Percentiles rank a stretch among this genome's conserved stretches.
These are phyloP conservation scores for Melanophora roralis DNA, from an alignment of 2,888 invertebrate genomes.

Conservation along the genomic window DNA sequence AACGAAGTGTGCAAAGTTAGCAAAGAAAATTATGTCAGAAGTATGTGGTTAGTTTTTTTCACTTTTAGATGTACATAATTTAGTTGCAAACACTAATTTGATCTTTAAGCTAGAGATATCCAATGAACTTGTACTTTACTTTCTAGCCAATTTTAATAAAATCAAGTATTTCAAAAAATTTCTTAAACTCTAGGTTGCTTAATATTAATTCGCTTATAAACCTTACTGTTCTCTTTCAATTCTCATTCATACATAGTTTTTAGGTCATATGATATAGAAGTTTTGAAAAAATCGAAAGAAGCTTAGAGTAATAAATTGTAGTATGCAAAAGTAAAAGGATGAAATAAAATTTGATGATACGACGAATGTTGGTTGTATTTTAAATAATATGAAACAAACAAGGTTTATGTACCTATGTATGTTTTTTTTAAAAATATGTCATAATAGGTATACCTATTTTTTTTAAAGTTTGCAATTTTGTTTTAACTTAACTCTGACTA, in stretches of 20 bases:
- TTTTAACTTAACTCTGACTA: constrained; percentile 52
- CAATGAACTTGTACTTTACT: no score
- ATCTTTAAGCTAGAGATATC: no score
- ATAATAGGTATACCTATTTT: not conserved
- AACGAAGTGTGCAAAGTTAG: no score
- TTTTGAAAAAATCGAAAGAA: not conserved
- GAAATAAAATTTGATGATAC: not conserved
- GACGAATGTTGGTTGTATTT: no score
- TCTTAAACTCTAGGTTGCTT: no score
- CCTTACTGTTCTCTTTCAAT: constrained; percentile 40
- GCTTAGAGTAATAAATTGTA: not conserved
- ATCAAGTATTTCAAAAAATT: no score
- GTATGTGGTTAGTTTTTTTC: no score
- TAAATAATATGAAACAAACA: constrained; percentile 3
- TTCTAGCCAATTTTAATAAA: no score
- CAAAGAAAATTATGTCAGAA: no score
- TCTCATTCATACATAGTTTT: not conserved
- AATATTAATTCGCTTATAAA: constrained; percentile 45
- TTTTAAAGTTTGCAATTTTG: not conserved
- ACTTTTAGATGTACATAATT: no score
- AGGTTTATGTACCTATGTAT: no score
- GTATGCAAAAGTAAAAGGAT: not conserved
- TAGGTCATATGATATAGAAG: not conserved
- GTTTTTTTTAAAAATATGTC: not conserved
- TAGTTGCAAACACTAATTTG: no score